Evolutionary conservation across 2,113 vertebrate species (phyloP).

Genomic region (Podocnemis expansa): DNA sequence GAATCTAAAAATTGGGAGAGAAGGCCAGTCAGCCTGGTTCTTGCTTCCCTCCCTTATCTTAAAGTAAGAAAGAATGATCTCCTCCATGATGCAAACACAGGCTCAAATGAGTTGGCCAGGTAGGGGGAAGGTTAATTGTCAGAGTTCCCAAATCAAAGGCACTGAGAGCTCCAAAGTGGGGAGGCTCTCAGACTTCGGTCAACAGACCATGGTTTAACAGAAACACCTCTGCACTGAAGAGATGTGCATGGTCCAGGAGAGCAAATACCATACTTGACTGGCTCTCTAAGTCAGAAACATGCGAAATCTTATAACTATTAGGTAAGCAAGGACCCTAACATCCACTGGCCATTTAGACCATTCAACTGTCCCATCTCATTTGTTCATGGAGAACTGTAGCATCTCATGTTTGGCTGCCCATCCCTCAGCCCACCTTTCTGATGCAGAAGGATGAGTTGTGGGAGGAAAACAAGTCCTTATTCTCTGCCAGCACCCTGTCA

Average conservation of each 20-base stretch:
- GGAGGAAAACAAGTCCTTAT: neutral
- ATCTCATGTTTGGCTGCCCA: too few relatives aligned
- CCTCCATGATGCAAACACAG: neutral
- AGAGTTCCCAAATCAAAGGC: neutral
- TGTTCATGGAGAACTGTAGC: neutral
- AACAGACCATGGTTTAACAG: neutral
- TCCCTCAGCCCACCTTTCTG: neutral
- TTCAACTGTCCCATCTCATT: neutral
- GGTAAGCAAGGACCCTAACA: neutral
- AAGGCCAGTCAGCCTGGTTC: neutral
- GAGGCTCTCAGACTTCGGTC: neutral
- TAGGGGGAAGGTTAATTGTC: neutral
- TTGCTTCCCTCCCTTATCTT: neutral
- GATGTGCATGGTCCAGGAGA: neutral
- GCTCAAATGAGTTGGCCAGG: neutral
- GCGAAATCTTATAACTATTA: neutral
- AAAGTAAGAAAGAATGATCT: neutral
- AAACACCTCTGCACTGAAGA: neutral
- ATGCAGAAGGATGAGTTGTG: neutral
- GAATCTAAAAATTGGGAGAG: neutral
- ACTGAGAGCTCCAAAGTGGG: neutral
- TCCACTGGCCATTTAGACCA: neutral
- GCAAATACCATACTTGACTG: neutral
- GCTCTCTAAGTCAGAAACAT: neutral
- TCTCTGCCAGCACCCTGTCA: neutral